Evolutionary conservation across 2,113 vertebrate species (phyloP), one percentile per base, ranked within the genome.

Genomic region (Charadrius vociferus): DNA sequence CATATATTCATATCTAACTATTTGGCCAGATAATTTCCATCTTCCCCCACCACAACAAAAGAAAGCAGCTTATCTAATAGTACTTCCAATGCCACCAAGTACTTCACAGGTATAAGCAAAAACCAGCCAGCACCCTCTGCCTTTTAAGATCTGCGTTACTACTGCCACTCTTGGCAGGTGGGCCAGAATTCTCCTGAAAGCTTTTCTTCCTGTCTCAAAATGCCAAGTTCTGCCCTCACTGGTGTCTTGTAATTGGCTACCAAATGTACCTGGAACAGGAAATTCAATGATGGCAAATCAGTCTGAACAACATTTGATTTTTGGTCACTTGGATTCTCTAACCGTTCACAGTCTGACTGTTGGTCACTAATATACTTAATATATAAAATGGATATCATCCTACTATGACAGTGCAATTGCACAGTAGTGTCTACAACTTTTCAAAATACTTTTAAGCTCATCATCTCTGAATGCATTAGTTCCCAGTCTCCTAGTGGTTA

Each of bases 11-110:
- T 90, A 81, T 9, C 93, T 97, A 97, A 98, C 94, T 90, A 81
- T 72, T 88, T 91, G 94, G 90, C 86, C 97, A 97, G 93, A 70
- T 96, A 72, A 92, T 92, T 72, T 90, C 92, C 97, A 87, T 85
- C 95, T 86, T 91, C 52, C 88, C 71, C 59, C 91, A 95, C 66
- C 95, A 74, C 14, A 95, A 96, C 93, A 87, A 70, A 87, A 96
- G 93, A 95, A 96, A 97, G 82, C 94, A 85, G 96, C 75, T 97
- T 90, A 80, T 52, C 88, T 87, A 97, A 86, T 3, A 92, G 88
- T 70, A 93, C 49, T 96, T 81, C 62, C 93, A 97, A 47, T 23
- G 79, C 39, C 16, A 84, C 87, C 62, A 93, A 95, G 81, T 34
- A 62, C 56, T 93, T 94, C 86, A 96, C 55, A 95, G 90, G 88